Evolutionary conservation across 2,888 invertebrate genomes (phyloP).

Genomic region (Chrysodeixis includens): DNA sequence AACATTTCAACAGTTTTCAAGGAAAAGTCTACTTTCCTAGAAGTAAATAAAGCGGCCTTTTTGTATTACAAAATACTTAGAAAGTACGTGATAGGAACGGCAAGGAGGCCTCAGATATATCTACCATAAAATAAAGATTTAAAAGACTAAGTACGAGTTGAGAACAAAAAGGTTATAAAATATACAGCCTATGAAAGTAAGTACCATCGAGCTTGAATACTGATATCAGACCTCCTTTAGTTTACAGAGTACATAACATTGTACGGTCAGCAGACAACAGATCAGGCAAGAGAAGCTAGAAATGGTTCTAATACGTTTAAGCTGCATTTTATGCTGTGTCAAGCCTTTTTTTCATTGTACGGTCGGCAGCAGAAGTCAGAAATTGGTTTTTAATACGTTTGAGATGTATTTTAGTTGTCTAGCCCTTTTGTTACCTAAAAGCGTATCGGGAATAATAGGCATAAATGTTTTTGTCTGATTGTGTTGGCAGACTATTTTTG

Average conservation of each 20-base stretch:
- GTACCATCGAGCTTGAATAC: slow-evolving; percentile 42
- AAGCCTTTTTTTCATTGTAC: no score
- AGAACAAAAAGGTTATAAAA: slow-evolving; percentile 50
- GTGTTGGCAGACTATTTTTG: no score
- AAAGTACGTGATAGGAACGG: background rate
- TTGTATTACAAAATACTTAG: background rate
- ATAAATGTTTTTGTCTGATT: no score
- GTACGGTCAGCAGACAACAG: slow-evolving; percentile 2
- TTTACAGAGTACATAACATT: slow-evolving; percentile 52
- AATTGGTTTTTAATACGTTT: no score
- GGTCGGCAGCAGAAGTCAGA: no score
- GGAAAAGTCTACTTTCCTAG: background rate
- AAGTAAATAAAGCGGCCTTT: background rate
- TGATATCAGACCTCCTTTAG: slow-evolving; percentile 46
- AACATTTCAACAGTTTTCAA: background rate
- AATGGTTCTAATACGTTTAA: no score
- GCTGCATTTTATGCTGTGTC: no score
- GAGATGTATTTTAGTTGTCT: no score
- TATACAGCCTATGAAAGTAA: slow-evolving; percentile 48
- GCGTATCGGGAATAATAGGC: no score
- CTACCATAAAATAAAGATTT: slow-evolving; percentile 34
- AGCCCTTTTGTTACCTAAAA: no score
- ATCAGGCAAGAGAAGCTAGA: no score
- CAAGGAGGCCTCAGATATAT: background rate
- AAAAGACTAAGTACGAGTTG: slow-evolving; percentile 37